Conservation (phyloP, 2,888 invertebrate species). For the Agriopis marginaria region DNA sequence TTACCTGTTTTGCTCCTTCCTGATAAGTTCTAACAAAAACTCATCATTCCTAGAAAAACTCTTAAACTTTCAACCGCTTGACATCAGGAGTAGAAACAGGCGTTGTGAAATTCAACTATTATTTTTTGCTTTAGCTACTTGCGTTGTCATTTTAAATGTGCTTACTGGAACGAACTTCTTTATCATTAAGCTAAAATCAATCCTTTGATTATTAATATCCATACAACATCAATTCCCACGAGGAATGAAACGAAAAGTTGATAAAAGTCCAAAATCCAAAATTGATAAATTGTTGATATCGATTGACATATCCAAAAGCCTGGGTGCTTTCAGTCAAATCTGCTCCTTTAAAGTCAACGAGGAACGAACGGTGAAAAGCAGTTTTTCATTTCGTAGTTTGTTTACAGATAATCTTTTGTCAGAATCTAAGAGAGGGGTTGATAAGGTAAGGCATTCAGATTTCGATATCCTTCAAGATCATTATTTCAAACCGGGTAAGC, state of each 20-base stretch:
- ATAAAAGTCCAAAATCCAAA: slow-evolving; percentile 66
- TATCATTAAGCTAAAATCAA: slow-evolving; percentile 79
- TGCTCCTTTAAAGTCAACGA: slow-evolving; percentile 50
- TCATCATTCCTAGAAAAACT: slow-evolving; percentile 29
- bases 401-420: slow-evolving; percentile 19
- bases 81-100: slow-evolving; percentile 33
- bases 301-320: slow-evolving; percentile 80
- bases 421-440: slow-evolving; percentile 19
- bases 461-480: slow-evolving; percentile 6
- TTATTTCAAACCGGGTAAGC: slow-evolving; percentile 9
- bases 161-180: slow-evolving; percentile 74
- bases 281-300: slow-evolving; percentile 43
- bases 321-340: slow-evolving; percentile 74
- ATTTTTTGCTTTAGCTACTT: slow-evolving; percentile 45
- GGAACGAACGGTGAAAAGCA: slow-evolving; percentile 51
- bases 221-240: slow-evolving; percentile 80
- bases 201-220: slow-evolving; percentile 66
- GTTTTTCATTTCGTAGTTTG: slow-evolving; percentile 29
- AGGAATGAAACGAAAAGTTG: slow-evolving; percentile 85
- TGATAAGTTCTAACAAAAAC: slow-evolving; percentile 21
- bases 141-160: slow-evolving; percentile 42
- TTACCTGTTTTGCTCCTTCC: slow-evolving; percentile 36
- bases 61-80: slow-evolving; percentile 19
- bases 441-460: slow-evolving; percentile 22
- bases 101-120: slow-evolving; percentile 27